Evolutionary conservation across 2,113 vertebrate species (phyloP).

Genomic region (Triplophysa tibetana): DNA sequence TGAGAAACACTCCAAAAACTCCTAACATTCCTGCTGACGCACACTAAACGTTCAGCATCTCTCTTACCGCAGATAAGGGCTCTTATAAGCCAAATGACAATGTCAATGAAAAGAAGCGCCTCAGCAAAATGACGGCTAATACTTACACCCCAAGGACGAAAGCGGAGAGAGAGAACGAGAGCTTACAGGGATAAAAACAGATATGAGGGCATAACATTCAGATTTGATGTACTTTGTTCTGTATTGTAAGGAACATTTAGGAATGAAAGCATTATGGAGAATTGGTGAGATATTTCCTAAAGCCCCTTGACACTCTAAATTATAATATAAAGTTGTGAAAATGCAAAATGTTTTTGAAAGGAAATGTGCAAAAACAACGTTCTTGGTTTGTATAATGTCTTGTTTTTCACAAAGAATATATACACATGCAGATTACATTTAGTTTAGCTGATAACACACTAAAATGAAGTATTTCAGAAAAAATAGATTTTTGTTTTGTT

Average conservation of each 20-base stretch:
- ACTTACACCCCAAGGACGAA: slow-evolving; percentile 29
- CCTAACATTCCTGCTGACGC: slow-evolving; percentile 11
- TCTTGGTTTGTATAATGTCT: too few relatives aligned
- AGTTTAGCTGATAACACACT: background rate
- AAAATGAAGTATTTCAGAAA: too few relatives aligned
- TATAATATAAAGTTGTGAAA: too few relatives aligned
- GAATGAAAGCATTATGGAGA: too few relatives aligned
- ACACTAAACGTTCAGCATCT: slow-evolving; percentile 5
- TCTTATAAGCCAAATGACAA: slow-evolving; percentile 17
- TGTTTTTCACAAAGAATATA: too few relatives aligned
- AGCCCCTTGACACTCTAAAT: too few relatives aligned
- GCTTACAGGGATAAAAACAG: slow-evolving; percentile 19
- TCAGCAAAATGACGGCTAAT: slow-evolving; percentile 30
- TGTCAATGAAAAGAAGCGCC: slow-evolving; percentile 25
- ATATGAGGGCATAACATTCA: background rate
- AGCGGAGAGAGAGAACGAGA: background rate
- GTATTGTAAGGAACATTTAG: background rate
- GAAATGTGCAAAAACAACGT: too few relatives aligned
- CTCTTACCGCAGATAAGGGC: background rate
- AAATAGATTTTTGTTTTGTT: too few relatives aligned
- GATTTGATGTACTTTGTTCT: background rate
- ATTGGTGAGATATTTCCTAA: too few relatives aligned
- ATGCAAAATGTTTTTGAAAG: too few relatives aligned
- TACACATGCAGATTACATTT: too few relatives aligned
- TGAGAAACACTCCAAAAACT: background rate